Evolutionary conservation across 1,140 invertebrate genomes (phyloP), one percentile per base, ranked within the genome.

Genomic region (Tetraneura akinire): DNA sequence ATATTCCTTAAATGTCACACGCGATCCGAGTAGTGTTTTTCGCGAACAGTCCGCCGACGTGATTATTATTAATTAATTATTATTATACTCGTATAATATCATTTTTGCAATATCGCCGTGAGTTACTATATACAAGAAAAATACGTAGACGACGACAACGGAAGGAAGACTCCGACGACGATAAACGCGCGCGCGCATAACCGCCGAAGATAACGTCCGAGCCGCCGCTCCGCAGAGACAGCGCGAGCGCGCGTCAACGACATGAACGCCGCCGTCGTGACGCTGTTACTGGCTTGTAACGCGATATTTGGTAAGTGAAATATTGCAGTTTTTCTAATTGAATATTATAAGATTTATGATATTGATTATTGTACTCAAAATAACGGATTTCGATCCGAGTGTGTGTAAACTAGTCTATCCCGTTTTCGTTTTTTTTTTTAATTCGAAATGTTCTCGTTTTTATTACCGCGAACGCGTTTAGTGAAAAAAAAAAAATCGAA

Each of bases 1-100:
- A n/a, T n/a, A n/a, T n/a, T n/a, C n/a, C n/a, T n/a, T 71, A 71
- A 71, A 71, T 71, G 68, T 71, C 68, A 51, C 68, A 29, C 26
- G 45, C 45, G 42, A 23, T 18, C 68, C 23, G 14, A 29, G 32
- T 37, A 4, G 8, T 4, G 23, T n/a, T 71, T 51, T 29, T 18
- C 68, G 26, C 26, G 16, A 70, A 51, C 49, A 71, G 45, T 37
- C 68, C 68, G 68, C 45, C 68, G 68, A 21, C 64, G 37, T 37
- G 3, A 8, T 37, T 8, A 37, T 37, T 4, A 37, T 8, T 4
- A 37, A 8, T 37, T n/a, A n/a, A n/a, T n/a, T n/a, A n/a, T n/a
- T n/a, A n/a, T n/a, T n/a, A n/a, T n/a, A n/a, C n/a, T n/a, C n/a
- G 32, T 37, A 37, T 3, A 37, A 37, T 4, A 37, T 37, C 32